Evolutionary conservation across 2,888 invertebrate species (phyloP), one percentile per base, ranked within the genome.

Genomic region (Dioctria rufipes): DNA sequence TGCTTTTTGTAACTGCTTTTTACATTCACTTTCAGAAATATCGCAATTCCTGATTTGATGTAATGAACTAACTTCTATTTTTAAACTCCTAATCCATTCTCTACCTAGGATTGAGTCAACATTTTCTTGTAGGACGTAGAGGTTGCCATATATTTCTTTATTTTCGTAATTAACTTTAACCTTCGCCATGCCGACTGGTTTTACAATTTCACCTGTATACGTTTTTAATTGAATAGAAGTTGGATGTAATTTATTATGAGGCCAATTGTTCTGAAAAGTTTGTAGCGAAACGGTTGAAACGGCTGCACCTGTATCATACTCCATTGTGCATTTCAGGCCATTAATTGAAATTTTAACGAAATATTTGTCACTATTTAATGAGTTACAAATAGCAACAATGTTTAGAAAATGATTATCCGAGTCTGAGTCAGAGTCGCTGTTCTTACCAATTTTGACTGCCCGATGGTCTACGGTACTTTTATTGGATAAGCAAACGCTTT

Each of bases 21-120:
- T 54, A 3, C 54, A 54, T 54, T 54, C 3, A 54, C 11, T 11
- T 54, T 54, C 54, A 11, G 54, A 54, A 54, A 54, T 11, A 54
- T 54, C 54, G 8, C 4, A n/a, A 54, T 54, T 11, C 11, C 4
- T 54, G 3, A 54, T 54, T 11, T 54, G 54, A 54, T 54, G 3
- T n/a, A 54, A 11, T 0, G 54, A 54, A 54, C 11, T 54, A 11
- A 6, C 11, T 54, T 54, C 54, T 11, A 54, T 11, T 54, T 54
- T 54, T 3, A 54, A 54, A 54, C 54, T 54, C 4, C 54, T 8
- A 54, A 54, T 54, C 54, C 54, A 54, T n/a, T 54, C 54, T 54
- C 54, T 54, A 54, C 54, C 54, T 11, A 54, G 11, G 54, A 54
- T 54, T 54, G 54, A 54, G 11, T 54, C 54, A n/a, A 54, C 54